Base-by-base conservation (phyloP, 2,888 invertebrate genomes). In the Melipona beecheii region DNA sequence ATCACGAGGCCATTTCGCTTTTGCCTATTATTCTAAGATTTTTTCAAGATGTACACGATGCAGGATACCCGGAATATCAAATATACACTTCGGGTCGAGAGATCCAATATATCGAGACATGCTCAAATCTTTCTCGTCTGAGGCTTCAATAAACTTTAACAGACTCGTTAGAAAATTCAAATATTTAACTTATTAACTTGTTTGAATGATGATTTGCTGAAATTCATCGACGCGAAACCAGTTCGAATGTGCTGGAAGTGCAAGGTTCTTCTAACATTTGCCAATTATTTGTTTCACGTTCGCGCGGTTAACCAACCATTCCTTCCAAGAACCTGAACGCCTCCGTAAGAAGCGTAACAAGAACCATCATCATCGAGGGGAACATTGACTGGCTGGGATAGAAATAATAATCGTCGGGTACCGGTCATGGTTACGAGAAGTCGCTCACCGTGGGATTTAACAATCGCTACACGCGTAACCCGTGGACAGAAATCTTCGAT, bases 1-100 rank as follows among this genome's bases (percentile, higher is more conserved):
- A 21, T 56, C 49, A 43, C 43, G 65, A 65, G 73, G 49, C 27
- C 74, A 62, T 70, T 75, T 74, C 75, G 78, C 81, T 81, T 81
- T 78, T 84, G 75, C 69, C 84, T 73, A 71, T 77, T 71, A 60
- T 81, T 72, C 68, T 73, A 72, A 82, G 81, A 83, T 83, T 82
- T 58, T 82, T 82, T 73, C 72, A 54, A 66, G 79, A 81, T 84
- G 80, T 81, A 80, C 73, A 50, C n/a, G 62, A 17, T 43, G 62
- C 58, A 19, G n/a, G 58, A 21, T 73, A 73, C 78, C n/a, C 36
- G 43, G 78, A 83, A 84, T 84, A 83, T 62, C 50, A 78, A 83
- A 13, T 19, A 13, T 19, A 4, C 43, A 0, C 15, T 36, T 4
- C 36, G 9, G 5, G 0, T 15, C 52, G 0, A 11, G 6, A 43